Conservation (phyloP, 2,888 invertebrate species). For the Amphipyra berbera region DNA sequence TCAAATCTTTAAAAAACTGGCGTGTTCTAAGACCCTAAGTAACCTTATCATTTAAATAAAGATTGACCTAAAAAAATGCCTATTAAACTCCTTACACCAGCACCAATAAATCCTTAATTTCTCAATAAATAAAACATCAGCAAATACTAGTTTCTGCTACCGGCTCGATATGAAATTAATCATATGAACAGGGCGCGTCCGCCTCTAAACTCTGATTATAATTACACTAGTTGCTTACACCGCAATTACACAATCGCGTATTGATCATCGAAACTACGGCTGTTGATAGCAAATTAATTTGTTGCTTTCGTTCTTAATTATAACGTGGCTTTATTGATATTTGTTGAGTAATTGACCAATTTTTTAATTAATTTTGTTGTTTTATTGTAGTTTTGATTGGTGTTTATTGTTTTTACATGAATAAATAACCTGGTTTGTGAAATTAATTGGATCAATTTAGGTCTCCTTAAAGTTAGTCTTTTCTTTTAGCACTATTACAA, state of each 20-base stretch:
- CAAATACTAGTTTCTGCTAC: conserved; percentile 35
- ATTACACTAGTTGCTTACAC: conserved; percentile 37
- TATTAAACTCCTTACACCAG: neutral
- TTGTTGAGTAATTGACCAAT: neutral
- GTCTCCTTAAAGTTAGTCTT: too few species aligned
- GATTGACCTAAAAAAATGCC: neutral
- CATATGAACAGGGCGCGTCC: conserved; percentile 32
- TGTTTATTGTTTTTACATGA: too few species aligned
- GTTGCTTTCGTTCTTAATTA: conserved; percentile 27
- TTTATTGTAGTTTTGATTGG: too few species aligned
- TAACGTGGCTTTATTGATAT: conserved; percentile 18
- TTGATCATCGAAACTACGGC: conserved; percentile 47
- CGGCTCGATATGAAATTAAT: conserved; percentile 42
- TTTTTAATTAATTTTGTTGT: too few species aligned
- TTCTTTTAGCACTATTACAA: too few species aligned
- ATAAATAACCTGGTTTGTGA: too few species aligned
- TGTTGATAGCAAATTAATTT: conserved; percentile 54
- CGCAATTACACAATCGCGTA: conserved; percentile 52
- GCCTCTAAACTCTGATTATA: conserved; percentile 47
- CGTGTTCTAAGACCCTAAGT: too few species aligned
- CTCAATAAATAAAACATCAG: conserved; percentile 22
- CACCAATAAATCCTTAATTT: conserved; percentile 26
- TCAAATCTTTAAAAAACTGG: too few species aligned
- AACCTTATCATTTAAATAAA: too few species aligned
- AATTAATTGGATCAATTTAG: too few species aligned